phyloP scores from a whole-genome alignment of 2,113 vertebrate genomes.

The Grammomys surdaster region DNA sequence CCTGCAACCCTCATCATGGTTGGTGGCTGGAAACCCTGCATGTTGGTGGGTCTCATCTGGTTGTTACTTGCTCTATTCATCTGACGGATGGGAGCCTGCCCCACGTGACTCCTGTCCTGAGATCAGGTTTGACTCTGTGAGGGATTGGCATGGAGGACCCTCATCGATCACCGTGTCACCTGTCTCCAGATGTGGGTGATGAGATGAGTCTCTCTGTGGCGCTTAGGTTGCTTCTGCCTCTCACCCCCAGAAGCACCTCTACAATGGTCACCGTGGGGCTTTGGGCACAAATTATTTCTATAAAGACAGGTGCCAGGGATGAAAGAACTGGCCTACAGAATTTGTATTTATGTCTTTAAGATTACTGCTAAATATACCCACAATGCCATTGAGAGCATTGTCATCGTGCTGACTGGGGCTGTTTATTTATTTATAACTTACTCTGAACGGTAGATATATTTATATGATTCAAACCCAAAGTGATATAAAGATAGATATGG shows the following conservation, averaged over 20 bases:
- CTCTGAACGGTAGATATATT: conserved; percentile 8
- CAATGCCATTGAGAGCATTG: not conserved
- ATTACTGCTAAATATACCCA: not conserved
- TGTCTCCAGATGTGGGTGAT: not conserved
- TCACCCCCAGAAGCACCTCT: not conserved
- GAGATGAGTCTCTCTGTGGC: not conserved
- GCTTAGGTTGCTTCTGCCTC: not conserved
- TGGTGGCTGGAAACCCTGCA: not conserved
- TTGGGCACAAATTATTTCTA: not conserved
- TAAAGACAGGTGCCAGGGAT: not conserved
- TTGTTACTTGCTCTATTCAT: fast-evolving
- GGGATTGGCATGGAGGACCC: not conserved
- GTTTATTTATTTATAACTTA: conserved; percentile 11
- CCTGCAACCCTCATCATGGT: not conserved
- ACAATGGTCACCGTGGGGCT: not conserved
- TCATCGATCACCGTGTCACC: no score
- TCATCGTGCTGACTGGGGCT: not conserved
- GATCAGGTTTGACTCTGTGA: not conserved
- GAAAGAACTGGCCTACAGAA: not conserved
- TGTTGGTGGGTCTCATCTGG: not conserved
- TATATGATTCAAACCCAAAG: conserved; percentile 12
- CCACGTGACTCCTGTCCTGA: not conserved
- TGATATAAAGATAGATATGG: not conserved
- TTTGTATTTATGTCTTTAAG: not conserved
- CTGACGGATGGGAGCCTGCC: not conserved